phyloP scores from a whole-genome alignment of 2,888 invertebrate genomes.

The Trimorus sp. region DNA sequence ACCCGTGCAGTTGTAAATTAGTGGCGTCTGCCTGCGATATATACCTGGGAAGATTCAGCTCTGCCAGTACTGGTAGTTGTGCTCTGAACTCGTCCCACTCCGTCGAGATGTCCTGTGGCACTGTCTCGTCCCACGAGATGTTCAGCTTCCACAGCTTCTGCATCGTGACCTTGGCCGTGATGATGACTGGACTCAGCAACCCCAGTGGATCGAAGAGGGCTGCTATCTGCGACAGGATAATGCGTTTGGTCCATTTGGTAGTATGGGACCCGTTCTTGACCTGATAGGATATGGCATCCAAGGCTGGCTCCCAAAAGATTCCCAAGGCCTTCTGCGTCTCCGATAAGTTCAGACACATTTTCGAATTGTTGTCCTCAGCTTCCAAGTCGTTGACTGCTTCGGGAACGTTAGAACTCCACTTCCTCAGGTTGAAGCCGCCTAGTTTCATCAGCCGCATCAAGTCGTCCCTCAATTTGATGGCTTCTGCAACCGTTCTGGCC shows the following conservation, averaged over 20 bases:
- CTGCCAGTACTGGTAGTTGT: background rate
- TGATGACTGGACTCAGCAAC: conserved; percentile 8
- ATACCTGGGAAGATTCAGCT: background rate
- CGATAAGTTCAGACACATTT: background rate
- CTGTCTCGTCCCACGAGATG: background rate
- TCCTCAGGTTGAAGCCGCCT: conserved; percentile 9
- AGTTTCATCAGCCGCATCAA: background rate
- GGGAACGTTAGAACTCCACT: conserved; percentile 26
- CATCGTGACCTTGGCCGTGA: background rate
- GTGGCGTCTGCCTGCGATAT: no score
- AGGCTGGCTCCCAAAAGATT: background rate
- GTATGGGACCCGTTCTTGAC: background rate
- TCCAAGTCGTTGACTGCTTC: background rate
- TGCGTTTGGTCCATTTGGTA: background rate
- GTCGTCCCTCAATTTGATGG: background rate
- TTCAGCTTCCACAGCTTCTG: conserved; percentile 9
- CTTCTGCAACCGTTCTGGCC: background rate
- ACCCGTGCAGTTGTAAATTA: background rate
- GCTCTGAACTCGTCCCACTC: background rate
- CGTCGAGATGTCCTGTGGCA: background rate
- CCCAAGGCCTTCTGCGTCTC: conserved; percentile 22
- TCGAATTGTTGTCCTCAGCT: background rate
- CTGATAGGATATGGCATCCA: background rate
- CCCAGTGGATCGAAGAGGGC: conserved; percentile 17
- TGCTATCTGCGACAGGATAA: background rate